Evolutionary conservation across 2,888 invertebrate species (phyloP), one percentile per base, ranked within the genome.

Genomic region (Argynnis bischoffii): DNA sequence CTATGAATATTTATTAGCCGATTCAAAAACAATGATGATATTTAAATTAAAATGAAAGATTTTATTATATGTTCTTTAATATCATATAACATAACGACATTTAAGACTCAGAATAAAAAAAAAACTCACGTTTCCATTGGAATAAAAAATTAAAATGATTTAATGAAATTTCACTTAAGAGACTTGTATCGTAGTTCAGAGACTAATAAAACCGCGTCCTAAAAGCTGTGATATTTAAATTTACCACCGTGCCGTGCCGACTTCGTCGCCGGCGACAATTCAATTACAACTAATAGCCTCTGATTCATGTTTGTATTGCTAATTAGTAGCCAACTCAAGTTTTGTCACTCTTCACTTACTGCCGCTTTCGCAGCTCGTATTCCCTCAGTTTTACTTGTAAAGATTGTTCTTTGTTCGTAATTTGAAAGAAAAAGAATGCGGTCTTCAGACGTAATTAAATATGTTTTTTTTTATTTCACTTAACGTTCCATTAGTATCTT

Each of bases 271-370:
- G 86, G 84, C 89, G 80, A 86, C 87, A 90, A 92, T 92, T 92
- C 90, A 92, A 92, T 92, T 92, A 92, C 89, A 90, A 90, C 88
- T 92, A 92, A 92, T 92, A 91, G 92, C 90, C 89, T 82, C 90
- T 91, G 92, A 92, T 92, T 92, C 92, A 92, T 92, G 92, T 92
- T 92, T 92, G 92, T 92, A 91, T 90, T 89, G 88, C 88, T 92
- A 92, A 92, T 92, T 92, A 91, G 90, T 92, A 85, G 85, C 81
- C 83, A 85, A 85, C 90, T 90, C 88, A 90, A 92, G 91, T 92
- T 92, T 90, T 91, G 91, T 90, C 91, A 90, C 88, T 90, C 87
- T 83, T 86, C 87, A 86, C 86, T 89, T 88, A 85, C 83, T 81
- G 84, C 82, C 84, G 82, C 80, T 79, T 79, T 81, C 76, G 77